Conservation (phyloP, 2,797 vertebrate genomes). For the Sparidentex hasta region DNA sequence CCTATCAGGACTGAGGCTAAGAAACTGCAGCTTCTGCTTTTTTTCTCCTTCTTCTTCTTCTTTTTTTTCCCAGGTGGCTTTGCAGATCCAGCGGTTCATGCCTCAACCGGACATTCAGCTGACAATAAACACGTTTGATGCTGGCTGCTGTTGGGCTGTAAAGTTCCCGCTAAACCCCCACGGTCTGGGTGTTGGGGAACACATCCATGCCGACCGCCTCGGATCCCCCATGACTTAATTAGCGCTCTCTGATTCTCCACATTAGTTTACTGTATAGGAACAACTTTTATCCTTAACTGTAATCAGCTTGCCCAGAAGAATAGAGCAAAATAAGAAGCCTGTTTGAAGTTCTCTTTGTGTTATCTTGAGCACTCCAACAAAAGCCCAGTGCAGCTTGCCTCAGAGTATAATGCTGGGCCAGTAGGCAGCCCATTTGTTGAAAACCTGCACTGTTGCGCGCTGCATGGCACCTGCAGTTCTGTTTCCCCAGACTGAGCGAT, state of each 20-base stretch:
- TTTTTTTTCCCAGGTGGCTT: conserved; percentile 62
- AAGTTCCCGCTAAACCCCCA: conserved; percentile 72
- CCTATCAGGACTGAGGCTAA: conserved; percentile 48
- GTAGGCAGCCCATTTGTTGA: conserved; percentile 55
- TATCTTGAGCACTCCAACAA: conserved; percentile 77
- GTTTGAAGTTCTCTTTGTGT: conserved; percentile 84
- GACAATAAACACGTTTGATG: conserved; percentile 84
- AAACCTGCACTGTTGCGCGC: conserved; percentile 62
- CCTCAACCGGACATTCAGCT: conserved; percentile 78
- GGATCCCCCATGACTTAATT: conserved; percentile 86
- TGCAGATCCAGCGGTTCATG: conserved; percentile 71
- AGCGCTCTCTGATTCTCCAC: conserved; percentile 83
- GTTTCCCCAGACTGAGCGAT: conserved; percentile 39
- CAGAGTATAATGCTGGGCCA: conserved; percentile 50
- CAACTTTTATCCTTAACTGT: conserved; percentile 85
- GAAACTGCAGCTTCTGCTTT: conserved; percentile 55
- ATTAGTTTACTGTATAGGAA: conserved; percentile 86
- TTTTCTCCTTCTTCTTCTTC: neutral
- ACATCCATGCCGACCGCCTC: conserved; percentile 70
- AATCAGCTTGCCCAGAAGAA: conserved; percentile 86
- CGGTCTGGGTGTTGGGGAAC: conserved; percentile 76
- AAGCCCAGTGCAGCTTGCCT: conserved; percentile 74
- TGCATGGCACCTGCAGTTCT: conserved; percentile 63
- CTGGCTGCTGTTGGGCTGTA: conserved; percentile 75
- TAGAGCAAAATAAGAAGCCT: conserved; percentile 75